phyloP scores from a whole-genome alignment of 2,113 vertebrate genomes.

The Pogonocichla stellata region DNA sequence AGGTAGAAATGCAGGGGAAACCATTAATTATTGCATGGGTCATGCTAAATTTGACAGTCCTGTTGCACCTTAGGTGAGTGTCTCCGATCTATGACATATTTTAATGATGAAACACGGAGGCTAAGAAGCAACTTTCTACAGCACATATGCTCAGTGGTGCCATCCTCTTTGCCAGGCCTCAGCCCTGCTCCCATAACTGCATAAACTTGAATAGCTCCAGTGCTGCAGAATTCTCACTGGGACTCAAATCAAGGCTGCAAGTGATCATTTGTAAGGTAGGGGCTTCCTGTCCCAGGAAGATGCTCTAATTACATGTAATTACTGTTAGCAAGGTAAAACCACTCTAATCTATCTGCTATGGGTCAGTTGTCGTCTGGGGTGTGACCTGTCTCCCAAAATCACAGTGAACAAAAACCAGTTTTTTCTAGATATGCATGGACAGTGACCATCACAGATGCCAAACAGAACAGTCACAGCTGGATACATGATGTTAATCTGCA shows the following conservation, averaged over 20 bases:
- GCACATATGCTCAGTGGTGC: neutral
- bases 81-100: neutral
- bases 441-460: accelerated
- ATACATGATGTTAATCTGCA: neutral
- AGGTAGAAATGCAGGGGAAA: neutral
- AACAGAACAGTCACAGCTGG: neutral
- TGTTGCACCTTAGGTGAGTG: neutral
- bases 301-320: neutral
- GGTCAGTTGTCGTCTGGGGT: neutral
- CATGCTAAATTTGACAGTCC: neutral
- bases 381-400: neutral
- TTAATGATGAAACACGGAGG: neutral
- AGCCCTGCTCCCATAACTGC: neutral
- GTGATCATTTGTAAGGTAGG: neutral
- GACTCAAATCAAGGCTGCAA: neutral
- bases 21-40: neutral
- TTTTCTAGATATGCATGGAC: neutral
- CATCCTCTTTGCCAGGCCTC: neutral
- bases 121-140: neutral
- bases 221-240: accelerated
- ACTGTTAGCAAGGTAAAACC: neutral
- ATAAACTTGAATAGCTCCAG: accelerated
- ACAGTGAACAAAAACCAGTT: neutral
- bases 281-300: neutral
- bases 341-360: neutral